Evolutionary conservation across 1,140 invertebrate species (phyloP), one percentile per base, ranked within the genome.

Genomic region (Psilanteris sp.): DNA sequence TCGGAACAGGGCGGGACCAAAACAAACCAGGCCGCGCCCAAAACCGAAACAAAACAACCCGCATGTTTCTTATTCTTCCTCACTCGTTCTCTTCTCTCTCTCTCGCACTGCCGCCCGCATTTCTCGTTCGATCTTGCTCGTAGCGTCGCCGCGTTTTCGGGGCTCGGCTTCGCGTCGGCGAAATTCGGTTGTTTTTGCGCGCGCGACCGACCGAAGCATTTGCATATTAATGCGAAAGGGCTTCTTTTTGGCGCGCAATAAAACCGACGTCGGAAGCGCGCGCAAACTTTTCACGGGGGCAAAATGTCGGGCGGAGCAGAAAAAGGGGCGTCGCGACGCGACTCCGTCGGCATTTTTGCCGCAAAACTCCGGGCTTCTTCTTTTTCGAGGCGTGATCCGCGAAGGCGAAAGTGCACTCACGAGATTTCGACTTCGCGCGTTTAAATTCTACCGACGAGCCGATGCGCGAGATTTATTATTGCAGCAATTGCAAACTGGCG

Each of bases 371-470:
- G n/a, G 50, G 32, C 44, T 72, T 62, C 57, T 72, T 64, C 61
- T 77, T 78, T 68, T 68, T 62, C 62, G 39, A 62, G 43, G 24
- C 48, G 36, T 54, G 73, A 66, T 73, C 61, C 54, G 46, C 57
- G 57, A 59, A 73, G 52, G 64, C 52, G 46, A 59, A 70, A 78
- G 70, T 73, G 26, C 68, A 62, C 75, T 73, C 75, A 27, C 37
- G 68, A 77, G 75, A 78, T 73, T 68, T 73, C 70, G 57, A 73
- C 68, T 78, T 67, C 41, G 50, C 59, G 61, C 59, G 71, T 66
- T 78, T 67, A 64, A 68, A 68, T 68, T 75, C 64, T 55, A 57
- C 55, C 46, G 34, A 75, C 62, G 48, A 68, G 72, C 50, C 46
- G 72, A 64, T 55, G 62, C 64, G 46, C 54, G 59, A 68, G 72